Percentiles rank a stretch among this genome's conserved stretches.
These are phyloP conservation scores for Cheumatopsyche charites DNA, from an alignment of 1,140 invertebrate genomes.

Conservation along the genomic window DNA sequence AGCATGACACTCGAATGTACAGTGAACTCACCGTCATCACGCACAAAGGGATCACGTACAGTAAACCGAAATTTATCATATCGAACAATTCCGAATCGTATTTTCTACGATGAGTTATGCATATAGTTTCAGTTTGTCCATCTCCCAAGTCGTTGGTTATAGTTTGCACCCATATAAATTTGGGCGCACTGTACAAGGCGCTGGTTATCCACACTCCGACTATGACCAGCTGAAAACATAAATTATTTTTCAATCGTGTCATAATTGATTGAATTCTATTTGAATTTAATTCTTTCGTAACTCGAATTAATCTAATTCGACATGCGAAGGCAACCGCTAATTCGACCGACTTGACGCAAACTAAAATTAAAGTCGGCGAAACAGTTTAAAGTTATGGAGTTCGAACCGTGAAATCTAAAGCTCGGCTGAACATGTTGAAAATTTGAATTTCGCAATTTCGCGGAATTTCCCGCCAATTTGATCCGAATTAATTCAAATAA, in stretches of 20 bases:
- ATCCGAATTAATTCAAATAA: no score
- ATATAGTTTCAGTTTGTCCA: conserved; percentile 73
- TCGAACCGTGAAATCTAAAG: no score
- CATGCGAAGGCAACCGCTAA: no score
- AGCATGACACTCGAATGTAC: no score
- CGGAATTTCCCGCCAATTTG: no score
- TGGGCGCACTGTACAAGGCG: conserved; percentile 75
- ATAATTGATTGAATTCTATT: no score
- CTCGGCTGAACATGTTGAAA: no score
- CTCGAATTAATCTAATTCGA: no score
- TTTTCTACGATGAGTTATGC: conserved; percentile 71
- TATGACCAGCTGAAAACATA: conserved; percentile 67
- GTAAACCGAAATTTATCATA: conserved; percentile 75
- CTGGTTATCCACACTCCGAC: conserved; percentile 76
- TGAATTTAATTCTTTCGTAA: no score
- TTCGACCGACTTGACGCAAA: no score
- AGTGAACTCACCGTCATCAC: conserved; percentile 73
- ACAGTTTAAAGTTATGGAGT: no score
- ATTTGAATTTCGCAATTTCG: neutral
- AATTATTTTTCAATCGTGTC: neutral
- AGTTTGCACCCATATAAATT: conserved; percentile 75
- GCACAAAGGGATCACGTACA: conserved; percentile 74
- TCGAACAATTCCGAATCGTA: conserved; percentile 78
- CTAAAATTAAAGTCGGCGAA: no score
- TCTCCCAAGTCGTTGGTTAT: conserved; percentile 65